These are phyloP conservation scores for Antheraea mylitta DNA, from an alignment of 1,140 invertebrate species.

Conservation along the genomic window DNA sequence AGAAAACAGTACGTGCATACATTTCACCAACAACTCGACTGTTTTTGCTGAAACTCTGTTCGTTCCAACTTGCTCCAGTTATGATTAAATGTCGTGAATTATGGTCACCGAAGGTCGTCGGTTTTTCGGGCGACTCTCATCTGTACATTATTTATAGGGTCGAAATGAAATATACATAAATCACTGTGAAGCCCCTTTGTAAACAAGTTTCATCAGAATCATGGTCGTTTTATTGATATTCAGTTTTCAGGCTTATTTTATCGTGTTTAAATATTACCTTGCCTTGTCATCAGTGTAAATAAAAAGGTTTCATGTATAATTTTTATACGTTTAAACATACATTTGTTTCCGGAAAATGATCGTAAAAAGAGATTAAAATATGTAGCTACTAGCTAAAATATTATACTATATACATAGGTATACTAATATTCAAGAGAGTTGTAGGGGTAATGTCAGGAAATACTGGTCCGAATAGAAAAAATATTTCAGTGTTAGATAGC, in stretches of 20 bases:
- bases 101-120: constrained; percentile 47
- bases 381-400: neutral
- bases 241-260: constrained; percentile 6
- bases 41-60: constrained; percentile 7
- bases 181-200: constrained; percentile 23
- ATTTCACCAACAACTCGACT: constrained; percentile 2
- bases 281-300: neutral
- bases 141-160: constrained; percentile 32
- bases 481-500: too few species aligned
- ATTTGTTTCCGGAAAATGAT: neutral
- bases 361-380: too few species aligned
- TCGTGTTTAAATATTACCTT: neutral
- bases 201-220: constrained; percentile 30
- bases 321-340: neutral
- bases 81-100: constrained; percentile 65
- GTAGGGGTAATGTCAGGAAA: too few species aligned
- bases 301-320: neutral
- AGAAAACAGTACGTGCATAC: neutral
- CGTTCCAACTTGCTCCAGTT: constrained; percentile 29
- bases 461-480: too few species aligned
- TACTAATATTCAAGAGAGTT: too few species aligned
- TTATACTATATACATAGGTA: too few species aligned
- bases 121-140: constrained; percentile 35
- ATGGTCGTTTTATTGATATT: constrained; percentile 21
- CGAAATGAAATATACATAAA: constrained; percentile 47